Base-by-base conservation (phyloP, 2,888 invertebrate species). In the Drosophila merina region DNA sequence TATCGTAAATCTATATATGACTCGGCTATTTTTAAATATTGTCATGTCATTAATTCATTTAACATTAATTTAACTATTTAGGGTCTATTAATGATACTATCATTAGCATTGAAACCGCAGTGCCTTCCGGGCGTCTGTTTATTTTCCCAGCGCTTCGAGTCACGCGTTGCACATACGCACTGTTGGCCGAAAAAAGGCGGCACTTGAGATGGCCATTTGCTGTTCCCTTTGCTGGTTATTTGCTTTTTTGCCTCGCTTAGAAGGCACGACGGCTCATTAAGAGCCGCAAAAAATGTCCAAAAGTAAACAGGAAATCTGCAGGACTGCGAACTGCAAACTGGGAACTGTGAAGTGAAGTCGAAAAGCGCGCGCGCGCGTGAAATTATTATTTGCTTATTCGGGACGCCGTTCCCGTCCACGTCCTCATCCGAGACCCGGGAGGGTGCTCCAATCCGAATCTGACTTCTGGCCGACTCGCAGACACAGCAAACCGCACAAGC, bases 91-190 rank as follows among this genome's bases (percentile, higher is more conserved):
- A n/a, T n/a, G n/a, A n/a, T 14, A 14, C 1, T 0, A 14, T 20
- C 20, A 20, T 20, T 20, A 20, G 20, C 20, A 20, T 36, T 36
- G n/a, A 12, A 12, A 6, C n/a, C 36, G 1, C 14, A 49, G 31
- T 36, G 36, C 36, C 5, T 36, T n/a, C 5, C 5, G 57, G 40
- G 9, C n/a, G n/a, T 28, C 36, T 81, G 77, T 77, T 82, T 82
- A 66, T 83, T 83, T 79, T 81, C 63, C 63, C 66, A 57, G 62
- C 58, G 75, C 69, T 74, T 59, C 31, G 75, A 73, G 78, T 76
- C 82, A 81, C 79, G 66, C 84, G 77, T 84, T 82, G 76, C 79
- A 73, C 82, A 82, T 82, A 81, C 82, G 82, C 81, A 77, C 48
- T 60, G 84, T 84, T 67, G 77, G 50, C 71, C 73, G 59, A 25